Evolutionary conservation across 1,140 invertebrate species (phyloP), one percentile per base, ranked within the genome.

Genomic region (Leptinotarsa undecemlineata): DNA sequence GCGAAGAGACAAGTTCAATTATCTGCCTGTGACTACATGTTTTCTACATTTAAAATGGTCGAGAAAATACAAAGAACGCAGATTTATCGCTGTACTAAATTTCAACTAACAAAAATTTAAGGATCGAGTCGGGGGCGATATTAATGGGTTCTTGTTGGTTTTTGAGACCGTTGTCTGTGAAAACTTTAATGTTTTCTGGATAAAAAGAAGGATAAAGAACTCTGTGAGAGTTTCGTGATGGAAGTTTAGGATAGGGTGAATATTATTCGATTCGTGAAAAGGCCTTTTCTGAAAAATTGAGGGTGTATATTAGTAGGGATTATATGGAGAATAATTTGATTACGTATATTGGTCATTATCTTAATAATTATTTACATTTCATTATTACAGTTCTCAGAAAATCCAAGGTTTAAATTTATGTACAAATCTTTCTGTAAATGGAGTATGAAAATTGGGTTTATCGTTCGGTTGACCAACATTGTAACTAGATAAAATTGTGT

Each of bases 51-150:
- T n/a, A 57, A 57, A 57, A 57, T 19, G 51, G 51, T n/a, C 51
- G 5, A 57, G 51, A 2, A 57, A 17, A 57, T 19, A 57, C 51
- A 57, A 57, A 57, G 51, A 57, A 57, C 13, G 1, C 4, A 19
- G 51, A 57, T 57, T 57, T 57, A 57, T 57, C 51, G n/a, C n/a
- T 19, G 51, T 57, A 57, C 51, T 57, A 57, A 57, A 57, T 57
- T 57, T 57, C 51, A 19, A 4, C 51, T 57, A 57, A 57, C 51
- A 57, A 57, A 57, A 57, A 57, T 57, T 57, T 57, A 57, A 57
- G 17, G 51, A 57, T 19, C 51, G 51, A 57, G 51, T n/a, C 51
- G 51, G 17, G 15, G n/a, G 33, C 8, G 51, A 57, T 57, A 57
- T 57, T 57, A 57, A 57, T 57, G 51, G 51, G 51, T 57, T 57